phyloP scores from a whole-genome alignment of 2,797 vertebrate genomes.

The Galagoides demidoff region DNA sequence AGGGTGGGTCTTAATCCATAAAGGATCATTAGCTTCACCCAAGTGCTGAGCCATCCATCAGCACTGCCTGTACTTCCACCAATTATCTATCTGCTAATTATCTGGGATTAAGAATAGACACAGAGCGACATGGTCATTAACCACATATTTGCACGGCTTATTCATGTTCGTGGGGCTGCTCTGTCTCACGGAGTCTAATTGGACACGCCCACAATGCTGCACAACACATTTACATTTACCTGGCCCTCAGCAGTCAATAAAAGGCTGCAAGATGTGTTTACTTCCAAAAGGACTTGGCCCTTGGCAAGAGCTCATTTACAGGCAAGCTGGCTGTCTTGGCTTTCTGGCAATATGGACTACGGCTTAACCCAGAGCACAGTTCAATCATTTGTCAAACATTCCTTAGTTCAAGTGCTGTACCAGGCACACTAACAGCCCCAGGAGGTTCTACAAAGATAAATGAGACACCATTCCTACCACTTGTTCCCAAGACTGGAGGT shows the following conservation, averaged over 20 bases:
- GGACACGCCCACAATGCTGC: slow-evolving; percentile 71
- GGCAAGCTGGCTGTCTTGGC: slow-evolving; percentile 44
- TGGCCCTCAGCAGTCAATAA: slow-evolving; percentile 68
- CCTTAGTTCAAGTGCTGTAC: background rate
- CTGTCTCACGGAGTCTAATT: slow-evolving; percentile 65
- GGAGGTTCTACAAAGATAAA: slow-evolving; percentile 35
- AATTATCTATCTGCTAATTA: slow-evolving; percentile 84
- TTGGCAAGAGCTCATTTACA: slow-evolving; percentile 11
- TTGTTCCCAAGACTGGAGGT: background rate
- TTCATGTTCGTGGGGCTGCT: slow-evolving; percentile 76
- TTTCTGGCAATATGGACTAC: slow-evolving; percentile 45
- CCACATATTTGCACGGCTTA: slow-evolving; percentile 81
- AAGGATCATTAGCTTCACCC: slow-evolving; percentile 79
- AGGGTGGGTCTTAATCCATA: slow-evolving; percentile 80
- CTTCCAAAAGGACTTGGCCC: slow-evolving; percentile 63
- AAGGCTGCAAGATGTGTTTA: slow-evolving; percentile 62
- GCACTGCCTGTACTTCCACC: slow-evolving; percentile 77
- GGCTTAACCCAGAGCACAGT: slow-evolving; percentile 56
- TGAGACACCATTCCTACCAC: background rate
- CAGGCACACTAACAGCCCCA: slow-evolving; percentile 3
- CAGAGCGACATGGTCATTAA: slow-evolving; percentile 81
- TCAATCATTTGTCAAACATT: slow-evolving; percentile 63
- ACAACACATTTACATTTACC: slow-evolving; percentile 43
- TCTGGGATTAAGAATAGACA: slow-evolving; percentile 82
- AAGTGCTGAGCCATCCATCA: slow-evolving; percentile 77